Conservation (phyloP, 2,797 vertebrate species). For the Sebastes trivittatus region DNA sequence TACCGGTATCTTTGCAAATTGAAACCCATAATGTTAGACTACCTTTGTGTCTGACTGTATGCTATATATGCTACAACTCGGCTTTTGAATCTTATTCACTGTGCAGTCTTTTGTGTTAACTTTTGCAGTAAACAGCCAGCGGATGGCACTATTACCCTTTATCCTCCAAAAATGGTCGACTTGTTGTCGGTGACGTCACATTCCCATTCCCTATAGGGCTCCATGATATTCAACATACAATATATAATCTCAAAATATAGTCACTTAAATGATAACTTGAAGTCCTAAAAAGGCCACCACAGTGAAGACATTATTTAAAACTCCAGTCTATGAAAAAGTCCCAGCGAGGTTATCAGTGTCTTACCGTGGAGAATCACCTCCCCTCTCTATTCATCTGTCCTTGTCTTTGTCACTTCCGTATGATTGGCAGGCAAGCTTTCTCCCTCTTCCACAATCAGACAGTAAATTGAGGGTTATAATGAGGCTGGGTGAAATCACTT, state of each 20-base stretch:
- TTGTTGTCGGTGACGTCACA: too few relatives aligned
- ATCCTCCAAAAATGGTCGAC: too few relatives aligned
- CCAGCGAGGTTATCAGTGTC: background rate
- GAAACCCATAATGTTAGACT: too few relatives aligned
- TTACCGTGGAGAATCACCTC: background rate
- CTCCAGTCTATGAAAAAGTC: background rate
- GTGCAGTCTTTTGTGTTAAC: too few relatives aligned
- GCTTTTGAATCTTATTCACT: too few relatives aligned
- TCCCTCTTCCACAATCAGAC: slow-evolving; percentile 20
- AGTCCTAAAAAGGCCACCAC: background rate
- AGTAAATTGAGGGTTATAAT: slow-evolving; percentile 40
- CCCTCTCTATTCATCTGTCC: background rate
- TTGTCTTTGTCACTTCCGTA: slow-evolving; percentile 17
- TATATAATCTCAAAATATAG: background rate
- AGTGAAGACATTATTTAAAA: background rate
- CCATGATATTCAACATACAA: background rate
- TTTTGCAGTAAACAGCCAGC: too few relatives aligned
- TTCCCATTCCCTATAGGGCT: background rate
- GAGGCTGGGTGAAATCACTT: slow-evolving; percentile 55
- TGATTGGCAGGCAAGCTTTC: slow-evolving; percentile 28
- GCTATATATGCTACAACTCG: too few relatives aligned
- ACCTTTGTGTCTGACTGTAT: too few relatives aligned
- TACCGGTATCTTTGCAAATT: too few relatives aligned
- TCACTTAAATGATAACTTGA: background rate
- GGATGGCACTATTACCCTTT: too few relatives aligned